Conservation (phyloP, 2,888 invertebrate genomes). For the Trachelus stipa region DNA sequence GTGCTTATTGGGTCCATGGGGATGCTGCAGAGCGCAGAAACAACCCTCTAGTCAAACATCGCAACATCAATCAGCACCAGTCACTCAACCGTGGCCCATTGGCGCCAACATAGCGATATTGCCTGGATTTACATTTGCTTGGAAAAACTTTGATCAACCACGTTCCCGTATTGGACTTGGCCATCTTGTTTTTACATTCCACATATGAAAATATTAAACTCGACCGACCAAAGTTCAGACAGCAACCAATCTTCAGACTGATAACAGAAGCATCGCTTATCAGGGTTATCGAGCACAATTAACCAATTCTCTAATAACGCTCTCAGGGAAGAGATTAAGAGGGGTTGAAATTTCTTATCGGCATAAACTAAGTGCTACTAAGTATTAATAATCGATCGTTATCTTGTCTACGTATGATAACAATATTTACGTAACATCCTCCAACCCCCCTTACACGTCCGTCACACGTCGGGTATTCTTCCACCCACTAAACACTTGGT, state of each 20-base stretch:
- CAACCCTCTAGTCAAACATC: slow-evolving; percentile 67
- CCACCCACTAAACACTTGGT: slow-evolving; percentile 21
- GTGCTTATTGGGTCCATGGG: slow-evolving; percentile 64
- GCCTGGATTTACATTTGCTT: slow-evolving; percentile 56
- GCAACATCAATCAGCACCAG: slow-evolving; percentile 67
- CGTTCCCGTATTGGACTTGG: too few relatives aligned
- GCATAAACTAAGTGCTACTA: too few relatives aligned
- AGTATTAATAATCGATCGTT: too few relatives aligned
- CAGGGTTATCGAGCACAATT: too few relatives aligned
- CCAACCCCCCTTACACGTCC: slow-evolving; percentile 14
- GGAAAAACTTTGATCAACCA: slow-evolving; percentile 15
- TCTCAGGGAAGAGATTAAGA: slow-evolving; percentile 10
- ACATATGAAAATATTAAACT: too few relatives aligned
- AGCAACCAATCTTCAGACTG: too few relatives aligned
- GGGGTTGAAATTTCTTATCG: slow-evolving; percentile 12
- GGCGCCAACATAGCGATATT: slow-evolving; percentile 62
- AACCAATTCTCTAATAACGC: too few relatives aligned
- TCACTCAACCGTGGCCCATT: slow-evolving; percentile 61
- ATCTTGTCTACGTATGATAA: slow-evolving; percentile 17
- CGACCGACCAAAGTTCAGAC: too few relatives aligned
- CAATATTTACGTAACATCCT: slow-evolving; percentile 28
- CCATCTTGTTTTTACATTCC: too few relatives aligned
- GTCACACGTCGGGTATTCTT: background rate
- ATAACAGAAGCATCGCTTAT: too few relatives aligned
- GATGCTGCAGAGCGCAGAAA: slow-evolving; percentile 58